Evolutionary conservation across 2,797 vertebrate genomes (phyloP).

Genomic region (Gorsachius magnificus): DNA sequence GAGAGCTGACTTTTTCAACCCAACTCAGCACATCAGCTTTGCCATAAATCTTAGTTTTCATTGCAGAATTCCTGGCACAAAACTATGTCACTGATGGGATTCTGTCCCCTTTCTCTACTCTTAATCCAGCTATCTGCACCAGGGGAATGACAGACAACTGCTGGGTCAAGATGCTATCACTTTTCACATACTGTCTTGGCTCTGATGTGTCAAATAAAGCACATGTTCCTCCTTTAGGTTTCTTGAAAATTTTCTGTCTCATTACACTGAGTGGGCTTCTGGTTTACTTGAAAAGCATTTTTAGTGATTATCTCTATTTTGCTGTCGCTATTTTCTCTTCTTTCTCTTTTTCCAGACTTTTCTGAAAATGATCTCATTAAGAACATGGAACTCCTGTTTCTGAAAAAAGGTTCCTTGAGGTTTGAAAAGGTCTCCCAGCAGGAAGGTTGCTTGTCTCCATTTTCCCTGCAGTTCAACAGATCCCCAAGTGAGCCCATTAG

Average conservation of each 20-base stretch:
- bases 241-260: constrained; percentile 23
- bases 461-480: not conserved
- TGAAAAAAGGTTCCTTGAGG: not conserved
- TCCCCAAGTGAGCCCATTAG: constrained; percentile 26
- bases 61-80: not conserved
- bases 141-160: not conserved
- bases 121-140: not conserved
- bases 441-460: not conserved
- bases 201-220: not conserved
- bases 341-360: not conserved
- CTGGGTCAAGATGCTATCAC: not conserved
- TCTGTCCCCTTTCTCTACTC: not conserved
- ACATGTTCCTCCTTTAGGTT: not conserved
- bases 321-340: not conserved
- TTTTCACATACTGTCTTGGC: not conserved
- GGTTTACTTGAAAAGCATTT: constrained; percentile 27
- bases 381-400: not conserved
- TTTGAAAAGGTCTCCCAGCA: constrained; percentile 56
- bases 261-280: constrained; percentile 16
- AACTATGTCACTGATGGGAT: not conserved
- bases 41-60: not conserved
- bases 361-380: constrained; percentile 53
- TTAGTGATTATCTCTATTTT: constrained; percentile 40
- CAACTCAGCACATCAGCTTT: not conserved
- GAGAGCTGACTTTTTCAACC: not conserved